Evolutionary conservation across 53 echinoderm and acorn worm genomes (phyloP).

Genomic region (Paracentrotus lividus): DNA sequence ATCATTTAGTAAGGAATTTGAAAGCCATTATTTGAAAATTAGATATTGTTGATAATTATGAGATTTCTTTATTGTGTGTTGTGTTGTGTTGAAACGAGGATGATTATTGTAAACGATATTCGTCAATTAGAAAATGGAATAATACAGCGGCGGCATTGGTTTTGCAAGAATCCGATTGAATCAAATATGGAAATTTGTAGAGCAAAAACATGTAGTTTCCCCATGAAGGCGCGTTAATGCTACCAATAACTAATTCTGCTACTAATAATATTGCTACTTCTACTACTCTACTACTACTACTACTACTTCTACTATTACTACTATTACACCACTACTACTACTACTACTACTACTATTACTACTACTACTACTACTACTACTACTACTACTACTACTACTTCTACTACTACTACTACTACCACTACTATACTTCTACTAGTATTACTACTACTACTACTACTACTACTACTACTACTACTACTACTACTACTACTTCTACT

Average conservation of each 20-base stretch:
- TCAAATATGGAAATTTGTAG: no score
- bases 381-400: slow-evolving; percentile 13
- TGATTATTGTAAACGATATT: neutral
- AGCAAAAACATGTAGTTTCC: no score
- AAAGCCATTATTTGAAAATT: no score
- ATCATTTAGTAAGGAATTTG: no score
- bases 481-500: slow-evolving; percentile 13
- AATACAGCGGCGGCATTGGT: neutral
- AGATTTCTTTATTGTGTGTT: neutral
- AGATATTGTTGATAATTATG: neutral
- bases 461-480: slow-evolving; percentile 13
- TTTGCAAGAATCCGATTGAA: no score
- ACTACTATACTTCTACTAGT: neutral
- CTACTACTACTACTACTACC: neutral
- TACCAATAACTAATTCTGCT: no score
- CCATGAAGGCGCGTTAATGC: no score
- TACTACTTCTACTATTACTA: neutral
- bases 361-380: slow-evolving; percentile 17
- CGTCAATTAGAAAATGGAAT: neutral
- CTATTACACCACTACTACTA: neutral
- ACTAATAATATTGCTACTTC: no score
- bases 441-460: slow-evolving; percentile 3
- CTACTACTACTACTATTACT: neutral
- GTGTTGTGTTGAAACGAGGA: neutral
- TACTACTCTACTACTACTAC: neutral